phyloP scores from a whole-genome alignment of 2,113 vertebrate species.

The Syngnathus typhle region DNA sequence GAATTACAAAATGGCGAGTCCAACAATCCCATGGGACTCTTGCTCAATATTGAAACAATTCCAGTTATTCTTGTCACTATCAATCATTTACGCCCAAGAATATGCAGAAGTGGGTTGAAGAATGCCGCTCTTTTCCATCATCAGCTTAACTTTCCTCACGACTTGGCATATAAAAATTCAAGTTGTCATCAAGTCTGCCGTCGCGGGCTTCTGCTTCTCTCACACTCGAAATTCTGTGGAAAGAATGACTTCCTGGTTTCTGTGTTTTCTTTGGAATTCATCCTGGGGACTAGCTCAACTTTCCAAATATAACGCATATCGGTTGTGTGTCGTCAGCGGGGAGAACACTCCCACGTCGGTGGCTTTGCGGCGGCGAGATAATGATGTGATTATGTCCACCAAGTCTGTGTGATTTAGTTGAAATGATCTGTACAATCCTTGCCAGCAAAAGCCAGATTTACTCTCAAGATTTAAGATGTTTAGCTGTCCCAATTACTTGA shows the following conservation, averaged over 20 bases:
- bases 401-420: slow-evolving; percentile 39
- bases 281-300: slow-evolving; percentile 52
- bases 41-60: neutral
- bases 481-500: neutral
- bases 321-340: slow-evolving; percentile 38
- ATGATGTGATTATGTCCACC: slow-evolving; percentile 39
- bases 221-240: slow-evolving; percentile 37
- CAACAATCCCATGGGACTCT: neutral
- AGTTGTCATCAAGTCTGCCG: slow-evolving; percentile 13
- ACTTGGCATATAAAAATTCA: slow-evolving; percentile 1
- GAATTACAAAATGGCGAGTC: too few species aligned
- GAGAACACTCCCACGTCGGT: slow-evolving; percentile 55
- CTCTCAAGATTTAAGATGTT: neutral
- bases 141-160: slow-evolving; percentile 2
- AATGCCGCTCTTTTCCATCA: neutral
- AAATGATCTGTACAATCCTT: slow-evolving; percentile 27
- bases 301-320: slow-evolving; percentile 67
- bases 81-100: slow-evolving; percentile 6
- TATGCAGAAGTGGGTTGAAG: slow-evolving; percentile 5
- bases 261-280: slow-evolving; percentile 48
- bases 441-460: slow-evolving; percentile 8
- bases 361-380: slow-evolving; percentile 31
- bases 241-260: slow-evolving; percentile 56
- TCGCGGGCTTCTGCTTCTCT: slow-evolving; percentile 15
- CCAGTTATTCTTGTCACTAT: slow-evolving; percentile 2